Evolutionary conservation across 2,797 vertebrate species (phyloP).

Genomic region (Helarctos malayanus): DNA sequence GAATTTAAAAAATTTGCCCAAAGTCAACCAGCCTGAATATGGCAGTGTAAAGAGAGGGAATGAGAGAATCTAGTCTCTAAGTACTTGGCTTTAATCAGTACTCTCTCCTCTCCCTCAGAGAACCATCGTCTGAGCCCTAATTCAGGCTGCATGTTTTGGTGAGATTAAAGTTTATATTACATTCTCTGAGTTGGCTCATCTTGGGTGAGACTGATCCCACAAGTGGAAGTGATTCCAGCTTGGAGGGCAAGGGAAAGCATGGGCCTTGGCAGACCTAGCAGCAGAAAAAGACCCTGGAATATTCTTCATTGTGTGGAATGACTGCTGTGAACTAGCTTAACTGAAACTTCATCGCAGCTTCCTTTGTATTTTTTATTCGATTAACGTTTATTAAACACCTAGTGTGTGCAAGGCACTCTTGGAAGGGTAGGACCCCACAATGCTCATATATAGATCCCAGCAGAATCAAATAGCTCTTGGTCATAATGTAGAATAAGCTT

Average conservation of each 20-base stretch:
- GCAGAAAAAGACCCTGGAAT: neutral
- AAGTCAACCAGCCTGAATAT: neutral
- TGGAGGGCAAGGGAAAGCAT: neutral
- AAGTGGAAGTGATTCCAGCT: neutral
- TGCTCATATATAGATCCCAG: neutral
- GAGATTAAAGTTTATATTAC: neutral
- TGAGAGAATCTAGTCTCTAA: neutral
- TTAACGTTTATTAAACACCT: neutral
- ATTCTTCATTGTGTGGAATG: neutral
- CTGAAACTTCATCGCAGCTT: neutral
- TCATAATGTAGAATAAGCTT: neutral
- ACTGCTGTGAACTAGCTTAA: neutral
- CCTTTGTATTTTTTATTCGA: neutral
- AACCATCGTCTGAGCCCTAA: neutral
- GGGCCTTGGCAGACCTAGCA: neutral
- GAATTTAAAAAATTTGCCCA: constrained; percentile 26
- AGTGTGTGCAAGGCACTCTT: neutral
- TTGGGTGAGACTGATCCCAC: neutral
- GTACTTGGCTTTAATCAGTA: neutral
- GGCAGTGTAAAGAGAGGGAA: neutral
- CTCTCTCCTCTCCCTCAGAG: neutral
- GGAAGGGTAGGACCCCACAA: neutral
- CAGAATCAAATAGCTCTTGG: neutral
- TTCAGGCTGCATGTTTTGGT: neutral
- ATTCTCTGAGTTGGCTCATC: neutral